Conservation (phyloP, 2,113 vertebrate genomes). For the Hemibagrus wyckioides region DNA sequence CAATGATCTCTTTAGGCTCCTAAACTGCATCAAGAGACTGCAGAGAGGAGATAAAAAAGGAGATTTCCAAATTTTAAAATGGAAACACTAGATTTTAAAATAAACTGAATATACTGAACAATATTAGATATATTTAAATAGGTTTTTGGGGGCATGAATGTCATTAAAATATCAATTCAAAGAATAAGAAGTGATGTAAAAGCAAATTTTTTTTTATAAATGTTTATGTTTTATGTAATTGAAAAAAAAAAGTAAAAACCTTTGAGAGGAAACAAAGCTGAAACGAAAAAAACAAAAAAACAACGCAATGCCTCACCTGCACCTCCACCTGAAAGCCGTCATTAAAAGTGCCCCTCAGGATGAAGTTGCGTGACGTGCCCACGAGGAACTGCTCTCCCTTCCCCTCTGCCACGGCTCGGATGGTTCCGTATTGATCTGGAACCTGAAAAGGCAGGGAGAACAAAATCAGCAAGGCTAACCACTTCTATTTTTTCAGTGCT, state of each 20-base stretch:
- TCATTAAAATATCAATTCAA: not conserved
- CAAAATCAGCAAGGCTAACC: not conserved
- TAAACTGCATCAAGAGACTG: not conserved
- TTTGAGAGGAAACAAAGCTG: not conserved
- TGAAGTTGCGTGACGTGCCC: conserved; percentile 93
- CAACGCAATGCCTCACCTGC: conserved; percentile 76
- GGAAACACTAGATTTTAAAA: not conserved
- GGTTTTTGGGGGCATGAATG: not conserved
- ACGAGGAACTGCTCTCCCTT: conserved; percentile 92
- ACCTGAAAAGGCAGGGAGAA: conserved; percentile 71
- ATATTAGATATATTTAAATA: not conserved
- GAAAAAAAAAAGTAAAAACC: not conserved
- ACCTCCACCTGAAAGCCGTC: conserved; percentile 94
- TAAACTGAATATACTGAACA: not conserved
- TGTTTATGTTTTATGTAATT: not conserved
- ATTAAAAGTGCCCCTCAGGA: conserved; percentile 91
- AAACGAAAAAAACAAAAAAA: not conserved
- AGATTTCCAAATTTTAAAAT: not conserved
- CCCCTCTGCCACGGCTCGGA: conserved; percentile 92
- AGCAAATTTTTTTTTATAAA: not conserved
- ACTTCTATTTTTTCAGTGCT: not conserved
- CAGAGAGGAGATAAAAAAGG: not conserved
- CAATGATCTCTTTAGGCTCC: not conserved
- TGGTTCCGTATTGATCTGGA: conserved; percentile 93
- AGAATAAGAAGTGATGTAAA: not conserved